These are phyloP conservation scores for Rhinogobius similis DNA, from an alignment of 2,113 vertebrate genomes.

Conservation along the genomic window DNA sequence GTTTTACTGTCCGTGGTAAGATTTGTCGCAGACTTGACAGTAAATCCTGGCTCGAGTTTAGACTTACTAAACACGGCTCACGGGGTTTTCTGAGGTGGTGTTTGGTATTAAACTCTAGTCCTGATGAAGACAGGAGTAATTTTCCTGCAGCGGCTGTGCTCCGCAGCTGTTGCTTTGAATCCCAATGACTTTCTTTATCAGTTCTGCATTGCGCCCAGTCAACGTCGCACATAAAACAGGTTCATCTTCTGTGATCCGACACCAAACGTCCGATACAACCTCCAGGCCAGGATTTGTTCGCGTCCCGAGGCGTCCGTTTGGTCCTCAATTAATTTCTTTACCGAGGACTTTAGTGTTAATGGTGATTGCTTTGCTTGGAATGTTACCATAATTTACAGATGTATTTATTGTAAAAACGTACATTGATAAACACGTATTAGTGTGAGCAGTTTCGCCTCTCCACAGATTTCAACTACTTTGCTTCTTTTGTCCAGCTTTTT, in stretches of 20 bases:
- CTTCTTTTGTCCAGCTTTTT: too few species aligned
- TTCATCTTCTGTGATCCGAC: not conserved
- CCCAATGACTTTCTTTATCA: not conserved
- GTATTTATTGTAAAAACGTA: too few species aligned
- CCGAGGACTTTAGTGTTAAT: not conserved
- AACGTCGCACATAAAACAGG: not conserved
- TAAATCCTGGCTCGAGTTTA: too few species aligned
- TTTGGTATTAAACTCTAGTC: not conserved
- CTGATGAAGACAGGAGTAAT: not conserved
- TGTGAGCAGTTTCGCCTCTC: too few species aligned
- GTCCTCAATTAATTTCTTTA: not conserved
- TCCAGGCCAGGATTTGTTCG: not conserved
- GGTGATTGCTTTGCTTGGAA: too few species aligned
- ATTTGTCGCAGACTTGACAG: too few species aligned
- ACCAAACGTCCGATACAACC: not conserved
- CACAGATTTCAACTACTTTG: too few species aligned
- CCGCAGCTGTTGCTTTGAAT: constrained; percentile 1
- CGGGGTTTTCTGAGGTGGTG: not conserved
- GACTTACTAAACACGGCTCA: too few species aligned
- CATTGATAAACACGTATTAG: too few species aligned
- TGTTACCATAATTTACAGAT: too few species aligned
- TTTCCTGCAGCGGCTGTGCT: not conserved
- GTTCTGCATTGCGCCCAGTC: not conserved
- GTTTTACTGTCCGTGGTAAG: too few species aligned
- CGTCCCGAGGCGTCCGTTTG: not conserved